phyloP scores from a whole-genome alignment of 1,140 invertebrate genomes.

The Atta colombica region DNA sequence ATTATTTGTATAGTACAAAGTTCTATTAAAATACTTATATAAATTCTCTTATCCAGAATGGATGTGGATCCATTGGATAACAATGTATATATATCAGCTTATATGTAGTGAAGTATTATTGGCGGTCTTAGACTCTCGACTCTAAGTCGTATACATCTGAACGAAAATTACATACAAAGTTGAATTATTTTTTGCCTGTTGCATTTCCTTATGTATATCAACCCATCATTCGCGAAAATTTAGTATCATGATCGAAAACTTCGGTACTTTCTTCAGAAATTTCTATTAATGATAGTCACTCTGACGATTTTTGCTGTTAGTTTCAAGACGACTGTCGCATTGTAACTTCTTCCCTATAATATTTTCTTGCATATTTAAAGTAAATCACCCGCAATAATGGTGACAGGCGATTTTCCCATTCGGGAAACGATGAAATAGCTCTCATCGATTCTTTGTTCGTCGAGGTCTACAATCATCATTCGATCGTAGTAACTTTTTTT shows the following conservation, averaged over 20 bases:
- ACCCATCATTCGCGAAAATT: neutral
- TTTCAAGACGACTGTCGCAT: neutral
- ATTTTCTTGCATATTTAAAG: conserved; percentile 57
- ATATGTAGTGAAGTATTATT: neutral
- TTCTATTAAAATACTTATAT: neutral
- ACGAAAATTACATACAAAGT: neutral
- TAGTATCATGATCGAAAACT: neutral
- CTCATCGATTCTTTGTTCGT: conserved; percentile 12
- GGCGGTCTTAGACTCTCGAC: neutral
- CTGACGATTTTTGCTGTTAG: neutral
- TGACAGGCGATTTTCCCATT: neutral
- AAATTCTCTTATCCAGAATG: neutral
- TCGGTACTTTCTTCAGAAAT: conserved; percentile 6
- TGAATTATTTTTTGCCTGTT: neutral
- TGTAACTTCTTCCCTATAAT: conserved; percentile 4
- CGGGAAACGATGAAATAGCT: conserved; percentile 14
- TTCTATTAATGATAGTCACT: neutral
- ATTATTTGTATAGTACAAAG: neutral
- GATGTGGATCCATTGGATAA: neutral
- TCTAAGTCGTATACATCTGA: neutral
- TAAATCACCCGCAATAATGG: conserved; percentile 30
- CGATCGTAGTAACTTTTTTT: conserved; percentile 45
- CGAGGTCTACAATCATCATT: conserved; percentile 45
- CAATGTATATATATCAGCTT: neutral
- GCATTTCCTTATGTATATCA: neutral